These are phyloP conservation scores for Myodes glareolus DNA, from an alignment of 2,113 vertebrate species.

Conservation along the genomic window DNA sequence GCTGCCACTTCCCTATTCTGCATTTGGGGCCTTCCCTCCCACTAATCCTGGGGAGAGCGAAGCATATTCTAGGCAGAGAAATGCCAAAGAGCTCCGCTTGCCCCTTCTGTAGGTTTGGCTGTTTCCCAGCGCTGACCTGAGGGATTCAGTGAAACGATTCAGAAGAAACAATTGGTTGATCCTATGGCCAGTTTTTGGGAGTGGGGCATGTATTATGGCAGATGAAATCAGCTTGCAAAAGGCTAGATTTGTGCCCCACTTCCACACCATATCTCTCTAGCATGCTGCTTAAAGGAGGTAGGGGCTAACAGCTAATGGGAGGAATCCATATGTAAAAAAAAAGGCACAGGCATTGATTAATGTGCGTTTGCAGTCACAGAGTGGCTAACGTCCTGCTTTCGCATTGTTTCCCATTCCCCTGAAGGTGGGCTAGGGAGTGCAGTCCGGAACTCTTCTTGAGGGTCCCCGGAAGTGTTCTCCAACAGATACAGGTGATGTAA, in stretches of 20 bases:
- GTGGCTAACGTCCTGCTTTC: background rate
- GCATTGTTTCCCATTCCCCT: background rate
- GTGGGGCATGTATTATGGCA: background rate
- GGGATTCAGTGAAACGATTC: slow-evolving; percentile 10
- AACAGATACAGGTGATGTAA: background rate
- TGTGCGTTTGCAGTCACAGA: background rate
- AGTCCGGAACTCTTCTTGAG: background rate
- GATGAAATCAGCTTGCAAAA: background rate
- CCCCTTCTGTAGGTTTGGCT: background rate
- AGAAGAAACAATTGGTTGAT: slow-evolving; percentile 35
- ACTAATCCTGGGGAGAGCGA: background rate
- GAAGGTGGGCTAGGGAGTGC: background rate
- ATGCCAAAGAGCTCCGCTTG: slow-evolving; percentile 54
- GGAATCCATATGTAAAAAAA: background rate
- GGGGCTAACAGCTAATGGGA: background rate
- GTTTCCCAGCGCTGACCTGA: slow-evolving; percentile 40
- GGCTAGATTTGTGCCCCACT: background rate
- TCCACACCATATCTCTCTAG: background rate
- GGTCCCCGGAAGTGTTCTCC: background rate
- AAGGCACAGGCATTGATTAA: background rate
- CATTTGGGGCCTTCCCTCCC: background rate
- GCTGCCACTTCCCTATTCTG: background rate
- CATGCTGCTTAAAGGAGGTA: background rate
- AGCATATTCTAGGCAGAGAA: slow-evolving; percentile 25
- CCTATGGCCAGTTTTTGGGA: background rate